Evolutionary conservation across 2,888 invertebrate species (phyloP), one percentile per base, ranked within the genome.

Genomic region (Luperina nickerlii): DNA sequence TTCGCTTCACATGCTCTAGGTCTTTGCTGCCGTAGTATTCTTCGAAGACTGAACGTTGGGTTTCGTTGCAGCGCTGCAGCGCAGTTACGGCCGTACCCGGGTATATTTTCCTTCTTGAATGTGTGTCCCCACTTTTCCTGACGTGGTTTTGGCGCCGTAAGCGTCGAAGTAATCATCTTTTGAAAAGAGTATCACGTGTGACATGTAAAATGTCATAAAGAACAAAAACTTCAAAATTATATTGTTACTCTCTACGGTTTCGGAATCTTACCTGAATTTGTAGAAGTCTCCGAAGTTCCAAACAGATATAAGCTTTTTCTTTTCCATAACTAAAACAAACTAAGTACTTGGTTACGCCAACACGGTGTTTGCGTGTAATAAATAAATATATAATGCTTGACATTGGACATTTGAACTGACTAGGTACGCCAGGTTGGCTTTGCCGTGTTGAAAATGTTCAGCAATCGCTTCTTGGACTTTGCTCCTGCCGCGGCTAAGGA

Each of bases 71-170:
- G 68, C 97, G 97, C 93, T 98, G 98, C 84, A 99, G 96, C 48
- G 99, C 99, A 38, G 98, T 98, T 3, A 99, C 98, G 3, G 98
- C 97, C 63, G n/a, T n/a, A 99, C 95, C 99, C 99, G 99, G 0
- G 98, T 97, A 94, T 99, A 99, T 95, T 99, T 99, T 67, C 99
- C 99, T 90, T 99, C 98, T 93, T 98, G 97, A 88, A 99, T 99
- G 92, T 99, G 99, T 0, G 98, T 98, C 6, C 98, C 98, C 2
- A n/a, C 27, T 24, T 77, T n/a, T n/a, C n/a, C n/a, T n/a, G n/a
- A n/a, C n/a, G n/a, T n/a, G n/a, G n/a, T n/a, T n/a, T n/a, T n/a
- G n/a, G n/a, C n/a, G n/a, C n/a, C n/a, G n/a, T n/a, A n/a, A n/a
- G n/a, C n/a, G n/a, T n/a, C n/a, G n/a, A n/a, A 9, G 27, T 77